phyloP scores from a whole-genome alignment of 1,140 invertebrate genomes.

The Euschistus heros region DNA sequence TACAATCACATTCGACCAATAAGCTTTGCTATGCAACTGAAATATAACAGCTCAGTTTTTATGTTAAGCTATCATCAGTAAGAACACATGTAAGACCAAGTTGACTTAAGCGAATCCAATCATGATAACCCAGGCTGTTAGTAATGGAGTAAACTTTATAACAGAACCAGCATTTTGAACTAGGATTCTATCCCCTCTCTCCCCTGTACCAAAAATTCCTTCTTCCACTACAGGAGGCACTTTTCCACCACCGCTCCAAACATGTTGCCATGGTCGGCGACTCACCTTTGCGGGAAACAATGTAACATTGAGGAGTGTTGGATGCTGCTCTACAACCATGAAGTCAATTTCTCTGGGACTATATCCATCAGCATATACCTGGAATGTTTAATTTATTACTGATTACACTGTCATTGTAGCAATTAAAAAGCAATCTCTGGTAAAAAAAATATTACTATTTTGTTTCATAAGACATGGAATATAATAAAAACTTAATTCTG shows the following conservation, averaged over 20 bases:
- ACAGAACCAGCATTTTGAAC: background rate
- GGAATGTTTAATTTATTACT: constrained; percentile 10
- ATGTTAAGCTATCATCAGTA: too few species aligned
- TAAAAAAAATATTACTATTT: background rate
- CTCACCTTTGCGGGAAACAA: constrained; percentile 66
- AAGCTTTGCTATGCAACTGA: too few species aligned
- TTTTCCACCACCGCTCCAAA: constrained; percentile 26
- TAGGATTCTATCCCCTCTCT: constrained; percentile 27
- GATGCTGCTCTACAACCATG: constrained; percentile 72
- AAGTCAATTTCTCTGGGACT: constrained; percentile 72
- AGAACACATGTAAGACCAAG: too few species aligned
- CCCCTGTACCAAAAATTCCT: constrained; percentile 22
- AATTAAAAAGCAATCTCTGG: background rate
- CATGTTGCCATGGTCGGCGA: constrained; percentile 30
- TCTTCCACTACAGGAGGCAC: background rate
- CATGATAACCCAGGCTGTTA: too few species aligned
- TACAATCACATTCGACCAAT: too few species aligned
- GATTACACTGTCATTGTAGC: background rate
- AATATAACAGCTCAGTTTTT: too few species aligned
- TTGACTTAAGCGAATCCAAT: too few species aligned
- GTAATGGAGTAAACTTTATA: background rate
- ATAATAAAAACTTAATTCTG: too few species aligned
- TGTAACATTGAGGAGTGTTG: constrained; percentile 74
- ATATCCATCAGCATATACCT: constrained; percentile 77
- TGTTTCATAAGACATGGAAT: too few species aligned